Percentiles rank a stretch among this genome's conserved stretches.
Evolutionary conservation across 1,140 invertebrate species (phyloP).

Genomic region (Argopecten irradians): DNA sequence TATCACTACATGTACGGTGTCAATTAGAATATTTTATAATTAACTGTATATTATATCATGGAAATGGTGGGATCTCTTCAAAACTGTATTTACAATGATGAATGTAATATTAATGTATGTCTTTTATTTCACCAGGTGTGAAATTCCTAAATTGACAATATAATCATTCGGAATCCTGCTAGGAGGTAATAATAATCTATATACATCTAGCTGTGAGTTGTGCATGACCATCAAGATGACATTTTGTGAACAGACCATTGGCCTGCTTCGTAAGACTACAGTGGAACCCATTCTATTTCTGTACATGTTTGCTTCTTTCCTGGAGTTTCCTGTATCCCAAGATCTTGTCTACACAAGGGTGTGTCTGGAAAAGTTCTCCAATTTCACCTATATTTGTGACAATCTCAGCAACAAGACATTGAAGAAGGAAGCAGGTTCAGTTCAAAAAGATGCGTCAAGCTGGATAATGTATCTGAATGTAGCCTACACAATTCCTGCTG

Average conservation of each 20-base stretch:
- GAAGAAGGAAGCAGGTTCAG: slow-evolving; percentile 63
- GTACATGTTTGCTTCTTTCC: slow-evolving; percentile 78
- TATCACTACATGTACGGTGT: too few species aligned
- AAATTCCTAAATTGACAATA: too few species aligned
- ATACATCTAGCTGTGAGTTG: too few species aligned
- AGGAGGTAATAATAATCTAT: too few species aligned
- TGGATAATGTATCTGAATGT: slow-evolving; percentile 76
- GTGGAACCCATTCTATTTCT: slow-evolving; percentile 79
- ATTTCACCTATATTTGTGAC: slow-evolving; percentile 64
- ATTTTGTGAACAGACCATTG: background rate
- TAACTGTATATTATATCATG: too few species aligned
- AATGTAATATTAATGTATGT: too few species aligned
- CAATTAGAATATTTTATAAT: too few species aligned
- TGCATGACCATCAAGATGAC: background rate
- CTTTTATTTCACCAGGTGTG: too few species aligned
- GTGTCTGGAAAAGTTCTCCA: slow-evolving; percentile 64
- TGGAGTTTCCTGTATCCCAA: slow-evolving; percentile 77
- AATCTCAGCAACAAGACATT: slow-evolving; percentile 57
- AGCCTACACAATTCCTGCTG: slow-evolving; percentile 75
- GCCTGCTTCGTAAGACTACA: slow-evolving; percentile 60
- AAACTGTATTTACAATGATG: too few species aligned
- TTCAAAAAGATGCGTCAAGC: slow-evolving; percentile 74
- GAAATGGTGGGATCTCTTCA: too few species aligned
- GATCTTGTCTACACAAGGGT: slow-evolving; percentile 77
- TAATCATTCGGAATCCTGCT: background rate